Evolutionary conservation across 2,888 invertebrate genomes (phyloP), one percentile per base, ranked within the genome.

Genomic region (Campopleginae sp.): DNA sequence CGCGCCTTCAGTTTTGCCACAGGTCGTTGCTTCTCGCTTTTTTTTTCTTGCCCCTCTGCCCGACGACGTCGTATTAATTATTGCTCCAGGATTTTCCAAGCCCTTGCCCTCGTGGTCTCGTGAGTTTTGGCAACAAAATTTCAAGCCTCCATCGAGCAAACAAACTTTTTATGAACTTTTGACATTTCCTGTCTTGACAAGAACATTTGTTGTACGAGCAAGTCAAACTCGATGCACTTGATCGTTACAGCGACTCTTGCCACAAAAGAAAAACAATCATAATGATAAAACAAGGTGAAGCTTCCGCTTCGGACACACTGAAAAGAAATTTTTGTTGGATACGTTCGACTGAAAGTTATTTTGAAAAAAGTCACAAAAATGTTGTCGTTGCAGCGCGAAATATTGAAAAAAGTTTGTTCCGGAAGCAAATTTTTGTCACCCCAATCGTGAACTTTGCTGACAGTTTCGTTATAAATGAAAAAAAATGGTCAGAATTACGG

Each of bases 61-160:
- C 31, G 38, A 38, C 46, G 38, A 48, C 65, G 70, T 82, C 85
- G 58, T 82, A 82, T 81, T 79, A 82, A 81, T 85, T 82, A 85
- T 79, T 80, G 78, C 46, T 54, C 19, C 27, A 46, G 74, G 68
- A 75, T 75, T 38, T 68, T 19, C 46, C 42, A 51, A 51, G n/a
- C 33, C 19, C 42, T 51, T n/a, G n/a, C n/a, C n/a, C 48, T 12
- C 38, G 42, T 10, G 46, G 31, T 44, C 31, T 27, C 27, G 70
- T 61, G n/a, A 33, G 23, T 31, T 42, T 68, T 44, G 23, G 68
- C n/a, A 33, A 71, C 14, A 51, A 17, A 8, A 44, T 42, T 74
- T 27, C 10, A 8, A 51, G n/a, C 33, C 38, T 38, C 27, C 12
- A 27, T 6, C 42, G 12, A n/a, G 12, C 10, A 23, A 58, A 27